Percentiles rank a stretch among this genome's conserved stretches.
These are phyloP conservation scores for Dendrocopos noguchii DNA, from an alignment of 2,113 vertebrate species.

Conservation along the genomic window DNA sequence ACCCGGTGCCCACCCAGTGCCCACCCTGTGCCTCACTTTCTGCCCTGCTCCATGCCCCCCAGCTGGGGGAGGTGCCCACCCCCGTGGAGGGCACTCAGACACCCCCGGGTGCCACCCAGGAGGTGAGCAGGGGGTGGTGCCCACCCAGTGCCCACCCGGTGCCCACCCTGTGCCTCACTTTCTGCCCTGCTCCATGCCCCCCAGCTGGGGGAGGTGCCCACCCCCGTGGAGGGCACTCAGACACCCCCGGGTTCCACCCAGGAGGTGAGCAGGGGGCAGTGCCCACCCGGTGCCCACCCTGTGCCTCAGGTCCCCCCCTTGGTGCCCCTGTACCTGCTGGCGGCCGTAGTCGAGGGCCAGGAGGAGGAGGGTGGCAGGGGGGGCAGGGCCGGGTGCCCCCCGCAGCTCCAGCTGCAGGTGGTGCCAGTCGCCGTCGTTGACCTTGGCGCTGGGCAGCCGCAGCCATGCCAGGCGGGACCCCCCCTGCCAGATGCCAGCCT, in stretches of 20 bases:
- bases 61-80: too few species aligned
- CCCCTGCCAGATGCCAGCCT: conserved; percentile 69
- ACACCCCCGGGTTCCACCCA: background rate
- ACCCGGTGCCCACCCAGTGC: too few species aligned
- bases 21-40: too few species aligned
- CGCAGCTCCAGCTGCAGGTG: conserved; percentile 4
- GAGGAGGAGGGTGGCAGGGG: conserved; percentile 70
- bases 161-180: too few species aligned
- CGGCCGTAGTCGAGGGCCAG: conserved; percentile 88
- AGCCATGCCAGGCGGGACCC: background rate
- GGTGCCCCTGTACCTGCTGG: conserved; percentile 75
- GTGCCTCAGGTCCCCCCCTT: background rate
- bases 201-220: too few species aligned
- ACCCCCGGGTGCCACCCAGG: background rate
- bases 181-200: too few species aligned
- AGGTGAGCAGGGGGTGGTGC: too few species aligned
- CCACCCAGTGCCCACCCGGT: too few species aligned
- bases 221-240: background rate
- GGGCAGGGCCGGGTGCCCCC: background rate
- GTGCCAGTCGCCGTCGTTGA: background rate
- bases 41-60: too few species aligned
- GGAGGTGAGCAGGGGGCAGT: background rate
- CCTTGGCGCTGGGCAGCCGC: background rate
- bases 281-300: too few species aligned
- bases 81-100: background rate